Evolutionary conservation across 2,113 vertebrate species (phyloP).

Genomic region (Falcunculus frontatus): DNA sequence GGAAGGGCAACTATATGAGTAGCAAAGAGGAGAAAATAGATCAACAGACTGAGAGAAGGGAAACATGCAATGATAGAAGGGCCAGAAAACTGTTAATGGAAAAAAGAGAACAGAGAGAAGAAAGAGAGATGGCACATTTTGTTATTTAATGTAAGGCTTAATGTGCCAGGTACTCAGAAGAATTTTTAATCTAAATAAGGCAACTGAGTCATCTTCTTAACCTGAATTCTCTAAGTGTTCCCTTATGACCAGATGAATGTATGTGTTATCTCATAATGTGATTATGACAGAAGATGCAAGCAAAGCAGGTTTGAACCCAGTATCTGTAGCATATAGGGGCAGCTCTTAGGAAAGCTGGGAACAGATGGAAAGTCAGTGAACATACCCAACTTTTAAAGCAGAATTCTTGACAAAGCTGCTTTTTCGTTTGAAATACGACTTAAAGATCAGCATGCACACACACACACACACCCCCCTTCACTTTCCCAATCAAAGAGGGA

Average conservation of each 20-base stretch:
- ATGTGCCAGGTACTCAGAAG: background rate
- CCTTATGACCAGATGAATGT: background rate
- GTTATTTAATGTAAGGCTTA: background rate
- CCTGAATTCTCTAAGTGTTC: background rate
- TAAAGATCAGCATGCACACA: background rate
- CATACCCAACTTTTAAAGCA: background rate
- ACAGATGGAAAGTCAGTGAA: background rate
- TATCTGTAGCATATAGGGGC: background rate
- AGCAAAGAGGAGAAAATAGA: background rate
- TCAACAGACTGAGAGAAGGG: background rate
- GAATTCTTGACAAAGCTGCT: background rate
- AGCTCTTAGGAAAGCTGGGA: background rate
- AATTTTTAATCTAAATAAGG: background rate
- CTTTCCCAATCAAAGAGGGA: background rate
- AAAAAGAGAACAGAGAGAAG: background rate
- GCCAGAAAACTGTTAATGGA: background rate
- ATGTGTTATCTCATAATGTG: background rate
- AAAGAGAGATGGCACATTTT: background rate
- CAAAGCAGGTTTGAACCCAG: background rate
- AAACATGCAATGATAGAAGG: background rate
- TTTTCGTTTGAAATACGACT: background rate
- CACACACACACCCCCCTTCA: rapidly evolving
- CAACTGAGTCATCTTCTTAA: slow-evolving; percentile 3
- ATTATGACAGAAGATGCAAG: background rate
- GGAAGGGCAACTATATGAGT: background rate